Base-by-base conservation (phyloP, 35 echinoderm and acorn worm species). In the Ophiothrix spiculata region DNA sequence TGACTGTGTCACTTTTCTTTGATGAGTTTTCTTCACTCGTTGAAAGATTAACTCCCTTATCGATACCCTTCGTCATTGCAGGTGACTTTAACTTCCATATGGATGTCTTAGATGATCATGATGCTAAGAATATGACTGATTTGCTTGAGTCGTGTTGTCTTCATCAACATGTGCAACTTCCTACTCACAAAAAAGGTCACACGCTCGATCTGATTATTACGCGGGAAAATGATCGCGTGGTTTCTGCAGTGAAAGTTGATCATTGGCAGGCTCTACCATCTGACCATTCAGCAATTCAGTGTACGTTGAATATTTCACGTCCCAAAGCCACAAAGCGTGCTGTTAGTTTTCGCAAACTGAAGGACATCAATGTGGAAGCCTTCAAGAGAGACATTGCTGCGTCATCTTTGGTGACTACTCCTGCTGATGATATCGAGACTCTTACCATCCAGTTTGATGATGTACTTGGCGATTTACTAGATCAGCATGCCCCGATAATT, bases 141-240 rank as follows among this genome's bases (percentile, higher is more conserved):
- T n/a, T n/a, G n/a, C n/a, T n/a, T n/a, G n/a, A n/a, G n/a, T n/a
- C 78, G 1, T 81, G 39, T 88, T 56, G 90, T 16, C 36, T 92
- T 19, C 41, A 38, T 4, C 90, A 92, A 83, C 85, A 88, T 88
- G 49, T 88, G 16, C 82, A 56, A 31, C 78, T 23, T 33, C 64
- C 79, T 39, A 92, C 90, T 37, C 90, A 92, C 38, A 25, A 32
- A 4, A 34, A 92, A 49, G 90, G 85, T 10, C 85, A 92, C 80
- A 86, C 81, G 35, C 79, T 88, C 32, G 90, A 91, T 46, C 78
- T 91, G n/a, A n/a, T n/a, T n/a, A n/a, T n/a, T n/a, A n/a, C n/a
- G n/a, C n/a, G n/a, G n/a, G 19, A 33, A 19, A n/a, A n/a, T n/a
- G 77, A 79, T 36, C 2, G 10, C 23, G 25, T 69, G 10, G 60